phyloP scores from a whole-genome alignment of 2,797 vertebrate genomes.

The Zalophus californianus region DNA sequence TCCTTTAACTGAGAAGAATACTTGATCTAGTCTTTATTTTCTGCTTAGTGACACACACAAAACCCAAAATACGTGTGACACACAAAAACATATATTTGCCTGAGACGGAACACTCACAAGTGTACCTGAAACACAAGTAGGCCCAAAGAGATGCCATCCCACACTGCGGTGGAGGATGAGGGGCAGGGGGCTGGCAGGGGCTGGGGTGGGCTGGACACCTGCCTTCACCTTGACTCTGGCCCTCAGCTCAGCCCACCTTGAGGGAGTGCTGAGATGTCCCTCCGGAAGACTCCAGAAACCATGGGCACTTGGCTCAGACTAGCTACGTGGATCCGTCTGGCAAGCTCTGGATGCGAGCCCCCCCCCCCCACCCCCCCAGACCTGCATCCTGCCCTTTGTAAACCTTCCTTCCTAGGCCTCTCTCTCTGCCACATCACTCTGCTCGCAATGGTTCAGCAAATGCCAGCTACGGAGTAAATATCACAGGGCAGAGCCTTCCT shows the following conservation, averaged over 20 bases:
- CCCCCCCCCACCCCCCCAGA: neutral
- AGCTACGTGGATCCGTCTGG: neutral
- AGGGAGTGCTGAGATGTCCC: neutral
- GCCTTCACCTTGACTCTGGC: neutral
- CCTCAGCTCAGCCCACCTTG: neutral
- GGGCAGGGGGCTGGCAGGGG: fast-evolving
- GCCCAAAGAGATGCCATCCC: neutral
- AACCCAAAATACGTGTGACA: neutral
- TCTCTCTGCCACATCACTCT: neutral
- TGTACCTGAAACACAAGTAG: neutral
- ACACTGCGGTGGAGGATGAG: fast-evolving
- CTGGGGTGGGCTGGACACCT: neutral
- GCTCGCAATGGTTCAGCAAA: conserved; percentile 72
- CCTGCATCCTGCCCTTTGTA: neutral
- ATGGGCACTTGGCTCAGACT: fast-evolving
- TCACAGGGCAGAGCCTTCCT: conserved; percentile 46
- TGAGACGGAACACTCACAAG: neutral
- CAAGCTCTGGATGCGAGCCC: fast-evolving
- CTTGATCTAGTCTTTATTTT: neutral
- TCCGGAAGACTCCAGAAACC: neutral
- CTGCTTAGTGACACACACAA: neutral
- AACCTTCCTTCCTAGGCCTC: neutral
- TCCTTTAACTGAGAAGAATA: neutral
- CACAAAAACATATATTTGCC: neutral
- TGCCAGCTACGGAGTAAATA: conserved; percentile 70